Conservation (phyloP, 2,113 vertebrate genomes). For the Neolamprologus tretocephalus region DNA sequence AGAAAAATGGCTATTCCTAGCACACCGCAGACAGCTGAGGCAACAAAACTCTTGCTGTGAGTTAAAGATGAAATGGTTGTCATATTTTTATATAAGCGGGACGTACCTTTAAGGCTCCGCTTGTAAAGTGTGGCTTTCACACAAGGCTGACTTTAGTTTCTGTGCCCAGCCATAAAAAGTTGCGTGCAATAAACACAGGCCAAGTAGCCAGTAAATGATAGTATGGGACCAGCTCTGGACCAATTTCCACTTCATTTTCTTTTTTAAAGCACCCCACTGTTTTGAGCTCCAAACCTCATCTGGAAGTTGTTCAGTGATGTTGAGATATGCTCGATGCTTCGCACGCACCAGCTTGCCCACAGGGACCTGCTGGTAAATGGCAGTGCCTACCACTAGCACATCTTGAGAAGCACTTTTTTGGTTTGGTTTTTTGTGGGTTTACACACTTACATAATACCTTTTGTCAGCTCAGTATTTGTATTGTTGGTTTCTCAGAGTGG, state of each 20-base stretch:
- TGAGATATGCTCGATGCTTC: not conserved
- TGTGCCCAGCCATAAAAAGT: not conserved
- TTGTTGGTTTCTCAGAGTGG: not conserved
- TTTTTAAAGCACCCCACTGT: not conserved
- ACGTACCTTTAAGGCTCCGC: not conserved
- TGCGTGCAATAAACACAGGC: not conserved
- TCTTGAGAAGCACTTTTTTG: not conserved
- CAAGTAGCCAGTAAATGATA: not conserved
- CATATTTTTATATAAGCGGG: not conserved
- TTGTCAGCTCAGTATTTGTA: not conserved
- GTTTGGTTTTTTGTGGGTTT: not conserved
- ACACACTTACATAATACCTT: not conserved
- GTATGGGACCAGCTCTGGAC: not conserved
- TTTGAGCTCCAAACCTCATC: not conserved
- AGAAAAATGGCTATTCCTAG: not conserved
- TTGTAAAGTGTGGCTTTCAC: not conserved
- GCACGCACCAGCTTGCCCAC: not conserved
- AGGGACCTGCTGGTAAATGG: not conserved
- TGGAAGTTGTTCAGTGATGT: not conserved
- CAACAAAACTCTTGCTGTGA: not conserved
- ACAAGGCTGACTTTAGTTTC: not conserved
- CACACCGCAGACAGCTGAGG: not conserved
- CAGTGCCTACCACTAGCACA: not conserved
- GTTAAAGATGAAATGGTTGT: not conserved
- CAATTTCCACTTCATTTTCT: not conserved